These are phyloP conservation scores for Macropodus opercularis DNA, from an alignment of 2,797 vertebrate species.

Conservation along the genomic window DNA sequence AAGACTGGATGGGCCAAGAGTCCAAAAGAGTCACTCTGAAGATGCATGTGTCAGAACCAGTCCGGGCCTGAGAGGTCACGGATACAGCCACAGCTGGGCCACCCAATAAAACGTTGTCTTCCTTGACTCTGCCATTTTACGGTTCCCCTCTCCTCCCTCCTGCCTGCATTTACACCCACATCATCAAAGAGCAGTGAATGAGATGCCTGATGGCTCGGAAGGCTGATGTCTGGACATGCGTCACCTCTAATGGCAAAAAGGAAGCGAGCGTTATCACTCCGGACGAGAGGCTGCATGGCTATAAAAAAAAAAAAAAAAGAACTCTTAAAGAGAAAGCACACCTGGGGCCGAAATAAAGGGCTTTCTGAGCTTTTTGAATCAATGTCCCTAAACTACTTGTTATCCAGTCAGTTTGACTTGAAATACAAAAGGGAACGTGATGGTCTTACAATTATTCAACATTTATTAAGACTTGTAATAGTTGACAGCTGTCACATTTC, in stretches of 20 bases:
- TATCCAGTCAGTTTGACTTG: neutral
- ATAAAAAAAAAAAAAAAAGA: neutral
- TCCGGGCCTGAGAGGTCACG: too few relatives aligned
- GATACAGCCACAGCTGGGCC: too few relatives aligned
- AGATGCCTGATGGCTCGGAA: constrained; percentile 9
- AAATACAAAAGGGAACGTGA: neutral
- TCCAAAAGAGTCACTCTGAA: constrained; percentile 52
- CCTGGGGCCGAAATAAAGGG: constrained; percentile 33
- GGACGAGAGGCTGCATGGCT: neutral
- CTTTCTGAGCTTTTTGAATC: neutral
- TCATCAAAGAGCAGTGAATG: constrained; percentile 7
- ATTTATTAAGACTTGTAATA: constrained; percentile 23
- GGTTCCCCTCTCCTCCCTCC: constrained; percentile 19
- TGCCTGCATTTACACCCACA: constrained; percentile 23
- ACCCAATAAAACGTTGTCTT: neutral
- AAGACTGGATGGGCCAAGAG: neutral
- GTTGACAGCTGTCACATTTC: constrained; percentile 4
- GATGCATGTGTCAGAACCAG: constrained; percentile 41
- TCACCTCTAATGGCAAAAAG: constrained; percentile 17
- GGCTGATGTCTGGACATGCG: constrained; percentile 31
- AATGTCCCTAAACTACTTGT: neutral
- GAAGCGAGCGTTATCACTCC: constrained; percentile 4
- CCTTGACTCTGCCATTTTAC: constrained; percentile 7
- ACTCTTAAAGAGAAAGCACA: constrained; percentile 31
- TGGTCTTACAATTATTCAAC: constrained; percentile 13